phyloP scores from a whole-genome alignment of 1,140 invertebrate genomes.

The Euwallacea fornicatus region DNA sequence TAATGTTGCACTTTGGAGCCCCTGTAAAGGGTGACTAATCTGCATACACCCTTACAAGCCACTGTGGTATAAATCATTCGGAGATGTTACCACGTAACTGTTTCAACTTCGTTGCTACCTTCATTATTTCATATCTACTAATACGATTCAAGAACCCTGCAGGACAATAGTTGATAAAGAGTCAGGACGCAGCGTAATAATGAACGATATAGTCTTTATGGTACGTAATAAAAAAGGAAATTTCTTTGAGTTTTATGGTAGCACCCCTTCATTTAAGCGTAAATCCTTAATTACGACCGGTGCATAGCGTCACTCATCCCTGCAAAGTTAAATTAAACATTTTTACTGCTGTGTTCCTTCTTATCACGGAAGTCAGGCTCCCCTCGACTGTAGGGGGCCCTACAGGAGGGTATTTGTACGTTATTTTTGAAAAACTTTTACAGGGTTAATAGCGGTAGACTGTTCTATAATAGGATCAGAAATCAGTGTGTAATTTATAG shows the following conservation, averaged over 20 bases:
- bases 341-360: slow-evolving; percentile 31
- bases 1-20: slow-evolving; percentile 19
- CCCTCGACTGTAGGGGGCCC: background rate
- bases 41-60: slow-evolving; percentile 35
- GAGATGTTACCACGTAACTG: background rate
- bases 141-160: too few relatives aligned
- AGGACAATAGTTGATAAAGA: too few relatives aligned
- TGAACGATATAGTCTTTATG: too few relatives aligned
- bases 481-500: too few relatives aligned
- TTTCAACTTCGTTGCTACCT: too few relatives aligned
- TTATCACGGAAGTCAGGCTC: slow-evolving; percentile 30
- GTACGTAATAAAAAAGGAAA: background rate
- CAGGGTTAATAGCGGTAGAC: too few relatives aligned
- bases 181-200: too few relatives aligned
- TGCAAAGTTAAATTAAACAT: slow-evolving; percentile 35
- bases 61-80: slow-evolving; percentile 26
- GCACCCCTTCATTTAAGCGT: slow-evolving; percentile 10
- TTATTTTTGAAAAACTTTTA: too few relatives aligned
- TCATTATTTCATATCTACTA: too few relatives aligned
- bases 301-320: slow-evolving; percentile 34
- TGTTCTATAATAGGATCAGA: too few relatives aligned
- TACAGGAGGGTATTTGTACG: too few relatives aligned
- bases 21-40: slow-evolving; percentile 32
- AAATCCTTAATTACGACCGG: slow-evolving; percentile 32
- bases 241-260: background rate